Base-by-base conservation (phyloP, 2,888 invertebrate species). In the Melipona bicolor region DNA sequence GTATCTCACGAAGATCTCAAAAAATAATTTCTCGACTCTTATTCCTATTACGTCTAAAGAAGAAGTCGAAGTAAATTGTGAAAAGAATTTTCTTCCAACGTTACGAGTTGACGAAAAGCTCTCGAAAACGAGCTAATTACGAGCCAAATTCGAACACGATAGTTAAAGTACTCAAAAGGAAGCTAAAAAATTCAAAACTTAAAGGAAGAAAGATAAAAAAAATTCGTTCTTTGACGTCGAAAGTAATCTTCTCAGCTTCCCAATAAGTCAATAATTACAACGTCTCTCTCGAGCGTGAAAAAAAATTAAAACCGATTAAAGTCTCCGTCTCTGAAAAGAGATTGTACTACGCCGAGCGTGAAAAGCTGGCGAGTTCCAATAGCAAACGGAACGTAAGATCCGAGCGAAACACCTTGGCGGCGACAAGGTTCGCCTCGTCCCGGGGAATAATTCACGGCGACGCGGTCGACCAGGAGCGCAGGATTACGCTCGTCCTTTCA, bases 361-460 rank as follows among this genome's bases (percentile, higher is more conserved):
- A 27, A 61, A 61, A 17, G 61, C 49, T 15, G 61, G 49, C 56
- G 27, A 72, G n/a, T 13, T 27, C 32, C 50, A 67, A 56, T 67
- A 32, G 50, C 1, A 3, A 59, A 24, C 9, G 24, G n/a, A 59
- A 78, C 21, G 54, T 15, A 71, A 65, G 81, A 56, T 3, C 17
- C 27, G 24, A 19, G 24, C 19, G 59, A 21, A 21, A 73, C 67
- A 80, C 65, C 65, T 81, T 73, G 65, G 54, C 77, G 56, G 72
- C 72, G 77, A 74, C 81, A 65, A 69, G 84, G 82, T 83, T 77
- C 59, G 75, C 77, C 71, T 78, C 78, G 77, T 76, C 79, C 71
- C 50, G 52, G 64, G 73, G 75, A 85, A 88, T 88, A 88, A 89
- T 88, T 89, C 87, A 88, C 84, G 78, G 61, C 24, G 32, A 13